Base-by-base conservation (phyloP, 2,113 vertebrate genomes). In the Channa argus region DNA sequence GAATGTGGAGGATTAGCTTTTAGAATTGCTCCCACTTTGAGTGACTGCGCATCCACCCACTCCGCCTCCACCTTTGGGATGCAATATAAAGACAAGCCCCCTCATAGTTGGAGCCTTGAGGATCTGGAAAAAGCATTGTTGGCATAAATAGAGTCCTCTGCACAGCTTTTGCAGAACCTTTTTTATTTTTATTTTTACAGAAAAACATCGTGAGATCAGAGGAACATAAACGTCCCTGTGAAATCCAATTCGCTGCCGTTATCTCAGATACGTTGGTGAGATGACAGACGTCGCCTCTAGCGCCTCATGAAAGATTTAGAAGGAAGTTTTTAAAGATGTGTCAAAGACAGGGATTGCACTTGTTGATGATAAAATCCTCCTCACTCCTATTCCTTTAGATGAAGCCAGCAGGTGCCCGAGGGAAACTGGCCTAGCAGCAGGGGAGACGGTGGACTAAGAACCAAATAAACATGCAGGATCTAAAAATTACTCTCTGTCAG, bases 41-140 rank as follows among this genome's bases (percentile, higher is more conserved):
- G 70, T 79, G 83, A 86, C 80, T 71, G 80, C 56, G n/a, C 78
- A 70, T 64, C 83, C 86, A 37, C 92, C 88, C 80, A 87, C 86
- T 82, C 88, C 82, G 88, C 84, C 90, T 82, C 74, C 86, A 85
- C 68, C 78, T 80, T 77, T 88, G 58, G 77, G 59, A 88, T 80
- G 78, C 69, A 68, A 76, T 61, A 66, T 68, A 63, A 62, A 69
- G 53, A 69, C 79, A 74, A 77, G 50, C 67, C 24, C 33, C 64
- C 47, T 5, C 33, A n/a, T 9, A 43, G 63, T 5, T 14, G 58
- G 52, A 85, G 70, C 73, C 38, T 73, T 38, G 4, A 79, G 81
- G 80, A 87, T 91, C 87, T 88, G 89, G 81, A 86, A 89, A 87
- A 86, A 50, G 71, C 65, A 77, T 90, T n/a, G 6, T 1, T 46